phyloP scores from a whole-genome alignment of 2,113 vertebrate genomes.

The Anguilla japonica region DNA sequence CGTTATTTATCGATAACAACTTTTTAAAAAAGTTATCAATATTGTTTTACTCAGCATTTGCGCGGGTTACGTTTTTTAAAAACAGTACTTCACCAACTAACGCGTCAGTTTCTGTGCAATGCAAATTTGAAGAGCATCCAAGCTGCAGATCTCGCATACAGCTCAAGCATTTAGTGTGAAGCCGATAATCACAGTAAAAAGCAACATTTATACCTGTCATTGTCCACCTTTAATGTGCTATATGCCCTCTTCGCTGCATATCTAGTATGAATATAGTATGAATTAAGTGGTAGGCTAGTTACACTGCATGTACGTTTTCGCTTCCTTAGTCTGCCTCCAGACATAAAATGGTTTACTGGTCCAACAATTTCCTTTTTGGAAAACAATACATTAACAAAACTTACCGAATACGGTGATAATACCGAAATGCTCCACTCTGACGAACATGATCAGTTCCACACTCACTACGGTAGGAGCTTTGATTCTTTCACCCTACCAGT shows the following conservation, averaged over 20 bases:
- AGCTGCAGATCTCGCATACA: not conserved
- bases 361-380: not conserved
- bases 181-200: not conserved
- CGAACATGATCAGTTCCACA: conserved; percentile 44
- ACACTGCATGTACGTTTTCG: not conserved
- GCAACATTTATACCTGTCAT: not conserved
- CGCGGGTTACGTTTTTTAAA: not conserved
- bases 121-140: not conserved
- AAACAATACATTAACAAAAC: conserved; percentile 31
- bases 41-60: too few relatives aligned
- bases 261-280: not conserved
- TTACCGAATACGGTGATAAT: conserved; percentile 46
- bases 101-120: not conserved
- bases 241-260: not conserved
- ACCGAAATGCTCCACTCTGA: conserved; percentile 21
- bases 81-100: not conserved
- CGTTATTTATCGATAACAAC: not conserved
- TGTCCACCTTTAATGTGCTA: not conserved
- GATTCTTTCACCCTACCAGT: conserved; percentile 27
- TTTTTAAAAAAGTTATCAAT: too few relatives aligned
- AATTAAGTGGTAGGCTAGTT: not conserved
- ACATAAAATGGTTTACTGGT: not conserved
- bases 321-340: not conserved
- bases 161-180: not conserved
- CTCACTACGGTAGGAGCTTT: conserved; percentile 8